phyloP scores from a whole-genome alignment of 2,113 vertebrate genomes.

The Tetraodon nigroviridis region DNA sequence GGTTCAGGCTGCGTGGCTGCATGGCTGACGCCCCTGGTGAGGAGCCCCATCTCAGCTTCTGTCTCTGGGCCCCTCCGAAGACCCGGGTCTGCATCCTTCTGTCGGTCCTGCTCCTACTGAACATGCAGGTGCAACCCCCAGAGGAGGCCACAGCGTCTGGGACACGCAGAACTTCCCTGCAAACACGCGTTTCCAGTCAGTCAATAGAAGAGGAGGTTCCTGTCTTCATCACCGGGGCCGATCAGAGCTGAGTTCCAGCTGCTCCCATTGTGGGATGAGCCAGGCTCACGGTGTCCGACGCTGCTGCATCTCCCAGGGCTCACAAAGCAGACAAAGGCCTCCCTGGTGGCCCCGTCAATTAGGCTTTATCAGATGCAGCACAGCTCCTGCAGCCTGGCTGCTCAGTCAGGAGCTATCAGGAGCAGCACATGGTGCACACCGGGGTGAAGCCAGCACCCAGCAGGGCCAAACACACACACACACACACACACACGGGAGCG shows the following conservation, averaged over 20 bases:
- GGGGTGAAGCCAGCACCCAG: constrained; percentile 57
- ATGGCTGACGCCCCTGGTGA: constrained; percentile 53
- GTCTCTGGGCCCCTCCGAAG: constrained; percentile 56
- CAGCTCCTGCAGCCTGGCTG: constrained; percentile 59
- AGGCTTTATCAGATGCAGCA: constrained; percentile 73
- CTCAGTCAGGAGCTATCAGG: constrained; percentile 68
- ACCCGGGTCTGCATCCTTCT: constrained; percentile 37
- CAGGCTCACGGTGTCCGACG: constrained; percentile 65
- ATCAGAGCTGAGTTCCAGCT: constrained; percentile 69
- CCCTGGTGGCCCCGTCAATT: constrained; percentile 61
- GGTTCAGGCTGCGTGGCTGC: constrained; percentile 4
- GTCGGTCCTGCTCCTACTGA: not conserved
- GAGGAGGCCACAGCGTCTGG: constrained; percentile 6
- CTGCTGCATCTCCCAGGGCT: constrained; percentile 43
- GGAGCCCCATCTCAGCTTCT: constrained; percentile 57
- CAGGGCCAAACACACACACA: constrained; percentile 48
- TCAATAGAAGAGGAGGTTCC: constrained; percentile 30
- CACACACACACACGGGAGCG: constrained; percentile 46
- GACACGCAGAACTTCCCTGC: constrained; percentile 4
- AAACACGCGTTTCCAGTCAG: constrained; percentile 6
- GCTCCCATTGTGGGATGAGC: constrained; percentile 76
- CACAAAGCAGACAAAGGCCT: constrained; percentile 65
- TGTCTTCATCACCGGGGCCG: constrained; percentile 38
- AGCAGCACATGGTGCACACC: constrained; percentile 74
- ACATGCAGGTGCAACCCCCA: not conserved